Base-by-base conservation (phyloP, 2,113 vertebrate species). In the Anser cygnoides region DNA sequence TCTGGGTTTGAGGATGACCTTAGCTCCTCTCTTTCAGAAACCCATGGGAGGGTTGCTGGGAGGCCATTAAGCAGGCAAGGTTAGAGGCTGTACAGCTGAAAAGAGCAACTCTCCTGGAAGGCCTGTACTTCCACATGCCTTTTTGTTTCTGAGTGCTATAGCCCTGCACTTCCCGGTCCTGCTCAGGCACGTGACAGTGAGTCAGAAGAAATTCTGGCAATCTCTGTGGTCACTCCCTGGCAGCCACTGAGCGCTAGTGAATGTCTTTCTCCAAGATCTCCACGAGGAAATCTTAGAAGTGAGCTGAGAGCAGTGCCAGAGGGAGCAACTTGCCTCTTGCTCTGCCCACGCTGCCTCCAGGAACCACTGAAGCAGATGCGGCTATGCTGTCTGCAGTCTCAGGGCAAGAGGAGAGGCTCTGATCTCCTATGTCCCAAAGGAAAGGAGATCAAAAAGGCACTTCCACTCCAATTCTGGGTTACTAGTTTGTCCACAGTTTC, bases 141-240 rank as follows among this genome's bases (percentile, higher is more conserved):
- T 77, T 43, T 22, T 68, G n/a, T 76, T 61, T 9, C 37, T 31
- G 11, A 2, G 50, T 87, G 66, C 16, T 46, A 4, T 25, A 44
- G 1, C 11, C 21, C 9, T 46, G 1, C 2, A 0, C n/a, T 85
- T 84, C 28, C 22, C 1, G 2, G 9, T 65, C 22, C 33, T 54
- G 2, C 11, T 61, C 44, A 63, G 23, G 5, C 25, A 9, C 0
- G 2, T 31, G 66, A 41, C 18, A 58, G 13, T 43, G 70, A 33
- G 6, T 37, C 2, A 0, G 8, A 33, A 78, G 44, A 19, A 55
- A 11, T 23, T 50, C 43, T 9, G 80, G 57, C 31, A 59, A 44
- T 46, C 84, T 68, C 59, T 37, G 23, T 62, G 49, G 23, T 39
- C 85, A 44, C 33, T 79, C 5, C 81, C 35, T 3, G 4, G 16